These are phyloP conservation scores for Psylliodes chrysocephalus DNA, from an alignment of 2,888 invertebrate genomes.

Conservation along the genomic window DNA sequence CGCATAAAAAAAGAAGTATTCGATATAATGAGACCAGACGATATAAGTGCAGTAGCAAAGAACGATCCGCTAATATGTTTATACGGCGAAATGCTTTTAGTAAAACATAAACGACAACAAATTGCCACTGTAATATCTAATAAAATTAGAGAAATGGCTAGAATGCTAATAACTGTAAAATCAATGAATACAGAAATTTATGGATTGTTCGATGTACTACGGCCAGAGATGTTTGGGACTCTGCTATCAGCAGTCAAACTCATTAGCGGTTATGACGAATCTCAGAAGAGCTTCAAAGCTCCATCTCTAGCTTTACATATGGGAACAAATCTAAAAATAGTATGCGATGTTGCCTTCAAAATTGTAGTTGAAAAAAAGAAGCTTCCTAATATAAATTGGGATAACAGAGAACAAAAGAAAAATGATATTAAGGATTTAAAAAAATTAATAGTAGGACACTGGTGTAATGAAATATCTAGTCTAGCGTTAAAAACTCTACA, in stretches of 20 bases:
- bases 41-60: constrained; percentile 40
- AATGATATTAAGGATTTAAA: constrained; percentile 33
- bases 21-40: constrained; percentile 42
- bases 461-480: constrained; percentile 17
- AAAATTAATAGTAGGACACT: constrained; percentile 23
- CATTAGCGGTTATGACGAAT: constrained; percentile 33
- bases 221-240: constrained; percentile 40
- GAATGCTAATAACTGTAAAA: constrained; percentile 34
- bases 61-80: constrained; percentile 43
- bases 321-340: constrained; percentile 31
- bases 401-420: constrained; percentile 21
- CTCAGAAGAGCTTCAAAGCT: constrained; percentile 25
- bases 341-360: constrained; percentile 34
- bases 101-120: constrained; percentile 44
- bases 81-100: constrained; percentile 39
- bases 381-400: constrained; percentile 10
- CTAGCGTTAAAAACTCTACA: background rate
- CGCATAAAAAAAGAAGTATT: constrained; percentile 43
- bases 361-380: constrained; percentile 30
- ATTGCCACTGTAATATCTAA: constrained; percentile 38
- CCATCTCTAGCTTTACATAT: constrained; percentile 36
- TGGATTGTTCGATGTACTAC: constrained; percentile 23
- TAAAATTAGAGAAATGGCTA: constrained; percentile 45
- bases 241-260: constrained; percentile 42
- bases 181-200: constrained; percentile 11